phyloP scores from a whole-genome alignment of 2,888 invertebrate genomes.

The Parnassius orleans region DNA sequence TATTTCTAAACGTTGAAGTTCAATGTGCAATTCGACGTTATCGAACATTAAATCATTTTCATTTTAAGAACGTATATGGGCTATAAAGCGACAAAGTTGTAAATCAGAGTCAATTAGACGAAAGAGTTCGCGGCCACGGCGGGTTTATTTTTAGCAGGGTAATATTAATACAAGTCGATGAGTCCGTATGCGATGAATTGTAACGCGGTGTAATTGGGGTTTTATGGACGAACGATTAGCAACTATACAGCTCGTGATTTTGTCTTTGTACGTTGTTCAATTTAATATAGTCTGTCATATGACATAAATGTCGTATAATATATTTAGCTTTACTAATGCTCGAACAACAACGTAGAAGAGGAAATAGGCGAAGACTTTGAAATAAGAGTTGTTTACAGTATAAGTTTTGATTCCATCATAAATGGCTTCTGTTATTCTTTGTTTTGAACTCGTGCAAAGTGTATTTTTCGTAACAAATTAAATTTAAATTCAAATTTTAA shows the following conservation, averaged over 20 bases:
- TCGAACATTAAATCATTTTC: conserved; percentile 26
- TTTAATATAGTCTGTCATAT: too few species aligned
- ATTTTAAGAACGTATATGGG: conserved; percentile 32
- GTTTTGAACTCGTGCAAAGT: too few species aligned
- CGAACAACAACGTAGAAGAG: background rate
- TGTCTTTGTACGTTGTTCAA: background rate
- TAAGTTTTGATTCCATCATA: too few species aligned
- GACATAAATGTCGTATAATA: too few species aligned
- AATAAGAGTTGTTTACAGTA: too few species aligned
- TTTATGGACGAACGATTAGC: conserved; percentile 9
- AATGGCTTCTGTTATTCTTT: too few species aligned
- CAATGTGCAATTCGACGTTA: conserved; percentile 30
- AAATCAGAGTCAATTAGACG: conserved; percentile 68
- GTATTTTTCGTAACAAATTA: too few species aligned
- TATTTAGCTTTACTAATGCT: background rate
- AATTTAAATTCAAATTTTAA: too few species aligned
- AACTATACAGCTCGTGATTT: conserved; percentile 9
- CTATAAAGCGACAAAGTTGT: conserved; percentile 61
- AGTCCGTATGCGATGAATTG: conserved; percentile 27
- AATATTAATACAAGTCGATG: conserved; percentile 40
- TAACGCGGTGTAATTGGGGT: conserved; percentile 32
- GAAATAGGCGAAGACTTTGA: background rate
- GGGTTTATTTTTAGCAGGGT: conserved; percentile 47
- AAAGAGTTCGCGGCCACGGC: conserved; percentile 40
- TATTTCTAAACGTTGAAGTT: conserved; percentile 35